Base-by-base conservation (phyloP, 1,140 invertebrate genomes). In the Argopecten irradians region DNA sequence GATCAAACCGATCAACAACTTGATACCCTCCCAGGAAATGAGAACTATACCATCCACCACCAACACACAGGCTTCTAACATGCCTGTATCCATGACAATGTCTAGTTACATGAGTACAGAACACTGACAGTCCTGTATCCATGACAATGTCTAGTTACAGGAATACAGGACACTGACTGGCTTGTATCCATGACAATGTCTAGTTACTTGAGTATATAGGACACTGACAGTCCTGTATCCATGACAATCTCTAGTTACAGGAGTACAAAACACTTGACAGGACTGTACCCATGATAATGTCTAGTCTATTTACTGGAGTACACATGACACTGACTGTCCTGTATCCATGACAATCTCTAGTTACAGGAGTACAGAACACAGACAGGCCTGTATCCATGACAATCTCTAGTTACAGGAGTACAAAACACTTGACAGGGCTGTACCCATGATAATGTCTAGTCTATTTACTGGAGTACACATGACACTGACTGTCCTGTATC, bases 21-120 rank as follows among this genome's bases (percentile, higher is more conserved):
- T 34, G 88, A 89, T 89, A 86, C 55, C 41, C 34, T 83, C 16
- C 41, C 88, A 86, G 88, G 88, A 89, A 89, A 89, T 89, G 46
- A 86, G 86, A 46, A 46, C 32, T n/a, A n/a, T n/a, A 71, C 55
- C 55, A 8, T 28, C 55, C 55, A 71, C 55, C 55, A 71, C 55
- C 55, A 71, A 71, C 55, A 71, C 2, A 71, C 55, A 71, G 55
- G 55, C 55, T n/a, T 28, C 22, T 71, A 1, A 28, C 5, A 5
- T 5, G 55, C 22, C n/a, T 71, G n/a, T 71, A 16, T 71, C 55
- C 22, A 28, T 71, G 55, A 28, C 22, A 3, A 28, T 71, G n/a
- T 71, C 55, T 71, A n/a, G 55, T 71, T 28, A 71, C 55, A 71
- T 22, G 55, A 71, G 55, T 28, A 71, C 55, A 16, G 22, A 5